Percentiles rank a stretch among this genome's conserved stretches.
These are phyloP conservation scores for Cerastis leucographa DNA, from an alignment of 2,888 invertebrate species.

Conservation along the genomic window DNA sequence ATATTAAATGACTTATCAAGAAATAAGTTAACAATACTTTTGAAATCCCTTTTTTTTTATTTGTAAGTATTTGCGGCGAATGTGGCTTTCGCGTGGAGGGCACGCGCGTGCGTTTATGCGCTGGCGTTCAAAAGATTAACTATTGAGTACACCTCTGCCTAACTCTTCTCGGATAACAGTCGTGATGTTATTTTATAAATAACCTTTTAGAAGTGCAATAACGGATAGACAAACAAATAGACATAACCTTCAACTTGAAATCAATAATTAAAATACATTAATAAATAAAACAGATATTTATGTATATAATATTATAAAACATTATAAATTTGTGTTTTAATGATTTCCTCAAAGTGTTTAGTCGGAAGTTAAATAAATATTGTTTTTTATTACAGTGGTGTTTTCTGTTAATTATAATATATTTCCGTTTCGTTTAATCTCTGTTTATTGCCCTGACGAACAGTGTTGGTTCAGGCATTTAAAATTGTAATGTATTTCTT, in stretches of 20 bases:
- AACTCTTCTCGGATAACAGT: no score
- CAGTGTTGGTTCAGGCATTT: not conserved
- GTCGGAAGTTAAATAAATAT: conserved; percentile 29
- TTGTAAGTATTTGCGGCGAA: no score
- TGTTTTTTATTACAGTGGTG: not conserved
- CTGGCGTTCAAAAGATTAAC: no score
- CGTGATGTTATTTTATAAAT: no score
- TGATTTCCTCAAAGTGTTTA: conserved; percentile 13
- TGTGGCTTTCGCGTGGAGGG: no score
- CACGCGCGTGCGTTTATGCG: no score
- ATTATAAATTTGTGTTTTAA: conserved; percentile 11
- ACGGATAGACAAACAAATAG: not conserved
- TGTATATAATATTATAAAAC: not conserved
- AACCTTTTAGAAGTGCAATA: not conserved
- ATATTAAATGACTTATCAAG: no score
- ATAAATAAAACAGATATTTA: conserved; percentile 3
- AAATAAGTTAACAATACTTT: no score
- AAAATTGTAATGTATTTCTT: no score
- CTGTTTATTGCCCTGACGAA: no score
- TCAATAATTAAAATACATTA: not conserved
- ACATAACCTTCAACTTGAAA: conserved; percentile 25
- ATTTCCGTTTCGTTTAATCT: not conserved
- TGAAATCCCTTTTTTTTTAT: no score
- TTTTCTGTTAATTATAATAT: not conserved
- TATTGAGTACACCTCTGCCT: no score